A percentile compares a stretch with the other conserved stretches of the same genome.
phyloP scores from a whole-genome alignment of 2,888 invertebrate genomes.

The Tipula confusa region DNA sequence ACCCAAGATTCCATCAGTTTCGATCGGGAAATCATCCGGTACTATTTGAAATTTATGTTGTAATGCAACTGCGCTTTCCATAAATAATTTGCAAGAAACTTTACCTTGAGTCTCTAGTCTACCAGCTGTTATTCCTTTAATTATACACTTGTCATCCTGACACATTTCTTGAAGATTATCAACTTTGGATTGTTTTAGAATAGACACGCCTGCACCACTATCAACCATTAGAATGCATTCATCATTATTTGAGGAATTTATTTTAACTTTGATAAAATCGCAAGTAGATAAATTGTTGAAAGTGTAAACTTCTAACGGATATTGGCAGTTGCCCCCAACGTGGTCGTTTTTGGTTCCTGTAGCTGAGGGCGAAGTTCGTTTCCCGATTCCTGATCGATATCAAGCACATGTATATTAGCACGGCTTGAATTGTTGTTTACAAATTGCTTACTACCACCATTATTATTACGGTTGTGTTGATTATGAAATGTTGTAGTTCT shows the following conservation, averaged over 20 bases:
- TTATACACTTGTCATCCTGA: background rate
- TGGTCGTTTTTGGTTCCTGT: no score
- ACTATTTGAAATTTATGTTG: background rate
- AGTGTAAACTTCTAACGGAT: background rate
- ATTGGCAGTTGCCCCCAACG: background rate
- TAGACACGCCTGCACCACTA: background rate
- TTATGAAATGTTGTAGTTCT: no score
- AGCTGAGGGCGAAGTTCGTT: background rate
- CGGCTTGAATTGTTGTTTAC: no score
- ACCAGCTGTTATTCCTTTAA: background rate
- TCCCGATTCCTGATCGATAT: background rate
- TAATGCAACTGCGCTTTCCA: background rate
- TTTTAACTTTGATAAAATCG: background rate
- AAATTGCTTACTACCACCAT: no score
- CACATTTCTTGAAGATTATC: background rate
- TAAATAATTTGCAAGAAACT: background rate
- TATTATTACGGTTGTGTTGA: background rate
- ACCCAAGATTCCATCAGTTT: background rate
- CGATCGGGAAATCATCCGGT: background rate
- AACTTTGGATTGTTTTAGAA: background rate
- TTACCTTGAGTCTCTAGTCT: background rate
- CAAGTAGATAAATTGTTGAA: background rate
- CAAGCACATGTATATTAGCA: no score
- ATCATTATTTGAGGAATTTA: no score
- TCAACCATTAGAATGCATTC: background rate